Conservation (phyloP, 2,888 invertebrate species). For the Cataglyphis cursor region DNA sequence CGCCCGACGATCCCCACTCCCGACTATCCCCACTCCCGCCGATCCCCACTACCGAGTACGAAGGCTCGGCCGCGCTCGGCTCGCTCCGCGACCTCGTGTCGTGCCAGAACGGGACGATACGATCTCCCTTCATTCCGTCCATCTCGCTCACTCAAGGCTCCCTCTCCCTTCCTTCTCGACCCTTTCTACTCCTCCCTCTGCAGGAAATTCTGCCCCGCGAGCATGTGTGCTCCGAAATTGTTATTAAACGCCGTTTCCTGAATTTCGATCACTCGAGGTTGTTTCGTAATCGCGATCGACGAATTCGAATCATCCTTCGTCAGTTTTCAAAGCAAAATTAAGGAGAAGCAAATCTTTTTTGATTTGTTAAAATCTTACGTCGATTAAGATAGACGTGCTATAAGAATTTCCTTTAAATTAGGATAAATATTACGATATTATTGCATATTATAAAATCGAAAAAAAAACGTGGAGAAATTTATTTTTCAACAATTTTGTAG, state of each 20-base stretch:
- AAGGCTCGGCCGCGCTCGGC: slow-evolving; percentile 67
- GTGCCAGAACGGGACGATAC: slow-evolving; percentile 63
- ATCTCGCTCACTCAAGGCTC: slow-evolving; percentile 68
- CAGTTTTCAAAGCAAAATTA: neutral
- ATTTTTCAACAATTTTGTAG: neutral
- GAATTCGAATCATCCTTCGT: neutral
- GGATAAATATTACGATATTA: neutral
- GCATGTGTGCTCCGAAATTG: slow-evolving; percentile 62
- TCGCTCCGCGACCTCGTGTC: slow-evolving; percentile 72
- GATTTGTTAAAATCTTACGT: neutral
- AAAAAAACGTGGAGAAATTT: neutral
- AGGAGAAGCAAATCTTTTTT: neutral
- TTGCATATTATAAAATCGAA: neutral
- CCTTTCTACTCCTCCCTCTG: neutral
- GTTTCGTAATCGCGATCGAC: slow-evolving; percentile 1
- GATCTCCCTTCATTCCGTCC: slow-evolving; percentile 33
- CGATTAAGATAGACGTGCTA: neutral
- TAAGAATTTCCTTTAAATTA: neutral
- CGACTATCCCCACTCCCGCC: slow-evolving; percentile 60
- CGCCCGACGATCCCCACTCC: slow-evolving; percentile 67
- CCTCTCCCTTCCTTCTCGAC: slow-evolving; percentile 36
- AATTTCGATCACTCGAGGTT: neutral
- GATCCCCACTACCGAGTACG: neutral
- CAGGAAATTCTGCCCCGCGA: slow-evolving; percentile 38
- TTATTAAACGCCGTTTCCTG: slow-evolving; percentile 53